These are phyloP conservation scores for Eumeta japonica DNA, from an alignment of 1,140 invertebrate genomes.

Conservation along the genomic window DNA sequence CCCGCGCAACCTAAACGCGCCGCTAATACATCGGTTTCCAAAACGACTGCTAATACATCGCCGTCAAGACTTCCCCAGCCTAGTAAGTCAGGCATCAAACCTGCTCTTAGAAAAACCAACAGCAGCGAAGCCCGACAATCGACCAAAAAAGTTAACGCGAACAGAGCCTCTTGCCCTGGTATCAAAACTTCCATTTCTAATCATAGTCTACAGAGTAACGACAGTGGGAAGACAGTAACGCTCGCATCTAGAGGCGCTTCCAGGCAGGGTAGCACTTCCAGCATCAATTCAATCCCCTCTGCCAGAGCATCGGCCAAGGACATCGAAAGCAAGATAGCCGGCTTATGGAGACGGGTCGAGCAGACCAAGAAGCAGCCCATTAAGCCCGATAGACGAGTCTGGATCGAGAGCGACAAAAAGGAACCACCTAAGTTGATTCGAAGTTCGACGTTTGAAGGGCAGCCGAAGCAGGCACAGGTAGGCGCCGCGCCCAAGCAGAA, in stretches of 20 bases:
- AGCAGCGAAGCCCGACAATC: conserved; percentile 8
- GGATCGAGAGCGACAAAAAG: conserved; percentile 56
- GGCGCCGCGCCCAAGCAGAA: conserved; percentile 44
- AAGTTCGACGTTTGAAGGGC: conserved; percentile 72
- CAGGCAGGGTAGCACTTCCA: conserved; percentile 60
- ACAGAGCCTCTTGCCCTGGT: conserved; percentile 20
- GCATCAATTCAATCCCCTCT: conserved; percentile 61
- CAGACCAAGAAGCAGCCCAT: conserved; percentile 65
- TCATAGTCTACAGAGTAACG: conserved; percentile 60
- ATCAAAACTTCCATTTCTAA: conserved; percentile 57
- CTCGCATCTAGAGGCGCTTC: conserved; percentile 35
- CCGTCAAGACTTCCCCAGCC: conserved; percentile 51
- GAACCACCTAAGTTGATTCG: conserved; percentile 59
- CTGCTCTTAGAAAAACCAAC: conserved; percentile 19
- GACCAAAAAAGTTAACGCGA: conserved; percentile 13
- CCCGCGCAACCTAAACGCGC: conserved; percentile 33
- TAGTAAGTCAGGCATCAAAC: conserved; percentile 29
- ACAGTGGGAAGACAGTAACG: conserved; percentile 47
- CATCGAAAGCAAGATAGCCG: conserved; percentile 83
- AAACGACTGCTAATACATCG: conserved; percentile 30
- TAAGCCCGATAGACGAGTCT: conserved; percentile 65
- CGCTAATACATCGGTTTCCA: conserved; percentile 11
- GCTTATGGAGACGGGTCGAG: conserved; percentile 83
- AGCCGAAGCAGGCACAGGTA: conserved; percentile 44
- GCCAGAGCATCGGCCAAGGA: conserved; percentile 62